Evolutionary conservation across 2,888 invertebrate species (phyloP).

Genomic region (Tachina fera): DNA sequence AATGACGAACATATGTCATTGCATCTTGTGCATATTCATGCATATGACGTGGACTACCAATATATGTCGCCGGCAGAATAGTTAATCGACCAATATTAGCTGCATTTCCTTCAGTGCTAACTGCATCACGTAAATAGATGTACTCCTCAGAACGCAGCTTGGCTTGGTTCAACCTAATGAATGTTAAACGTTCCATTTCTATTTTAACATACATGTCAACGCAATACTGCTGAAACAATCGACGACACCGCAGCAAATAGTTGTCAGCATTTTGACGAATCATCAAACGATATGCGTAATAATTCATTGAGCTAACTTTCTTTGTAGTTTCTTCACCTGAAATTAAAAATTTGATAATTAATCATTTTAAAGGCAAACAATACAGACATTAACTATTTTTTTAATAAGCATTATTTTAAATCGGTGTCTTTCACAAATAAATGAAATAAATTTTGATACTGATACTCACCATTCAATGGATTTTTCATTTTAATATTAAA

Average conservation of each 20-base stretch:
- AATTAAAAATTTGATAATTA: neutral
- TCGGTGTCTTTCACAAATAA: neutral
- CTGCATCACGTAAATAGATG: neutral
- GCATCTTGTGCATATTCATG: constrained; percentile 18
- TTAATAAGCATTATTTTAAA: neutral
- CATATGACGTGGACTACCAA: neutral
- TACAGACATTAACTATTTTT: neutral
- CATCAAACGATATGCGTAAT: constrained; percentile 15
- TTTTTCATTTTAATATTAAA: constrained; percentile 1
- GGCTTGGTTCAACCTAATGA: neutral
- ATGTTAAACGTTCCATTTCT: neutral
- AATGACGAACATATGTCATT: constrained; percentile 13
- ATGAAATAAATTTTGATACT: neutral
- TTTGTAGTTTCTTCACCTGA: constrained; percentile 10
- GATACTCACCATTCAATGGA: neutral
- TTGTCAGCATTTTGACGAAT: constrained; percentile 9
- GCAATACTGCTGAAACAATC: constrained; percentile 1
- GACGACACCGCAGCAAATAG: constrained; percentile 6
- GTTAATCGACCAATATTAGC: neutral
- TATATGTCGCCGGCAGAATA: neutral
- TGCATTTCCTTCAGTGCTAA: constrained; percentile 8
- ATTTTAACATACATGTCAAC: constrained; percentile 14
- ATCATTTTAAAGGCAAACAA: neutral
- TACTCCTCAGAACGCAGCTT: constrained; percentile 18
- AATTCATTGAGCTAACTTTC: neutral